Percentiles rank a stretch among this genome's conserved stretches.
phyloP scores from a whole-genome alignment of 2,797 vertebrate genomes.

The Pseudochaenichthys georgianus region DNA sequence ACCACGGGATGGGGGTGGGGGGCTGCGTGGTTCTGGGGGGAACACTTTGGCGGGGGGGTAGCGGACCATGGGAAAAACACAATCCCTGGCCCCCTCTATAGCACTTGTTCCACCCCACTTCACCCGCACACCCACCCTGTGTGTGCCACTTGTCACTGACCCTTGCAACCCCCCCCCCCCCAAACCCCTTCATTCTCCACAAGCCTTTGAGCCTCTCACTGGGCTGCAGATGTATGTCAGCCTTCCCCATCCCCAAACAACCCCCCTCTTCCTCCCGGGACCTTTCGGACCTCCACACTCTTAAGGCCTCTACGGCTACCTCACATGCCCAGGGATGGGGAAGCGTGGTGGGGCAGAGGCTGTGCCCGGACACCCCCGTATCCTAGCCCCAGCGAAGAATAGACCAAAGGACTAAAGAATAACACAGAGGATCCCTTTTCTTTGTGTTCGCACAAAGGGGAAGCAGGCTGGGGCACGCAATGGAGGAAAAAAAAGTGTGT shows the following conservation, averaged over 20 bases:
- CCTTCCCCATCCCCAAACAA: slow-evolving; percentile 10
- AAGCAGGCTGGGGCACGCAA: slow-evolving; percentile 26
- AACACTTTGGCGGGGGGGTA: slow-evolving; percentile 56
- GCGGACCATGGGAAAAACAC: slow-evolving; percentile 88
- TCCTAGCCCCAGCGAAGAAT: slow-evolving; percentile 28
- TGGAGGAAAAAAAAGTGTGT: neutral
- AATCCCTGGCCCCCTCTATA: slow-evolving; percentile 80
- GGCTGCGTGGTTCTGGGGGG: slow-evolving; percentile 50
- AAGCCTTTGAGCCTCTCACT: slow-evolving; percentile 75
- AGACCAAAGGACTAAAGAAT: slow-evolving; percentile 55
- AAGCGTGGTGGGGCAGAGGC: slow-evolving; percentile 62
- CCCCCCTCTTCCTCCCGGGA: slow-evolving; percentile 2
- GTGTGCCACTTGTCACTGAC: slow-evolving; percentile 88
- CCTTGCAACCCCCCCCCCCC: slow-evolving; percentile 71
- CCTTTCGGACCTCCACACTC: slow-evolving; percentile 52
- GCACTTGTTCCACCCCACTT: slow-evolving; percentile 87
- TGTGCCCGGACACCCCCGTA: slow-evolving; percentile 35
- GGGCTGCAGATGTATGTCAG: slow-evolving; percentile 70
- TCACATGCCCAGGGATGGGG: slow-evolving; percentile 39
- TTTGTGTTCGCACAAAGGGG: slow-evolving; percentile 50
- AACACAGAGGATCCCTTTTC: slow-evolving; percentile 58
- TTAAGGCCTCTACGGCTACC: slow-evolving; percentile 30
- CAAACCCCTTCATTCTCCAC: slow-evolving; percentile 62
- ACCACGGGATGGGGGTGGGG: slow-evolving; percentile 14
- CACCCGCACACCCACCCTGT: slow-evolving; percentile 76